Evolutionary conservation across 2,113 vertebrate genomes (phyloP), one percentile per base, ranked within the genome.

Genomic region (Cyanoderma ruficeps): DNA sequence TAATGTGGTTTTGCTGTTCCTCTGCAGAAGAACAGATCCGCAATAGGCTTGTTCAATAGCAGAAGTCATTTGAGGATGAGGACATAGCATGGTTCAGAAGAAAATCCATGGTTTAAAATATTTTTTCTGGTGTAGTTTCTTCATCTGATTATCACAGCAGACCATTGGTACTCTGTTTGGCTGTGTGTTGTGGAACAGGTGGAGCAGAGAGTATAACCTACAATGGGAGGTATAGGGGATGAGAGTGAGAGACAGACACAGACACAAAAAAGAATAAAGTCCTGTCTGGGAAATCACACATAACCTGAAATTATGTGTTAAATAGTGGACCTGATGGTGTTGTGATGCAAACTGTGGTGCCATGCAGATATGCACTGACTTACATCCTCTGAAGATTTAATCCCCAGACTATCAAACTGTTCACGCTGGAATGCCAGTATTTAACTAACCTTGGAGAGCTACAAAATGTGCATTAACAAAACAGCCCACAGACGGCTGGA

Each of bases 281-380:
- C 39, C 71, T 89, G 69, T 47, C 65, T 44, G 92, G 71, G 63
- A 96, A 96, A 95, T 92, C 89, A 94, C 67, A 90, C 39, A 71
- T 77, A 86, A 96, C 88, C 87, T 91, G 78, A 95, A 97, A 87
- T 96, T 83, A 94, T 94, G 96, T 94, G 83, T 96, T 96, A 93
- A 97, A 93, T 88, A 97, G 96, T 83, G 91, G 39, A 44, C 28
- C 39, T 67, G 52, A 47, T 82, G 83, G 18, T 83, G 72, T 18
- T 95, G 72, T 79, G 83, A 76, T 92, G 70, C 47, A 91, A 95
- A 67, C 64, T 84, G 44, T 64, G 60, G 82, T 89, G 81, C 53
- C 49, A 53, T 3, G 2, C 9, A 21, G 52, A 53, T 86, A 93
- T 92, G 31, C 4, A 3, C 44, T 90, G 75, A 57, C 65, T 91